Conservation (phyloP, 2,113 vertebrate species). For the Paraplagusia blochii region DNA sequence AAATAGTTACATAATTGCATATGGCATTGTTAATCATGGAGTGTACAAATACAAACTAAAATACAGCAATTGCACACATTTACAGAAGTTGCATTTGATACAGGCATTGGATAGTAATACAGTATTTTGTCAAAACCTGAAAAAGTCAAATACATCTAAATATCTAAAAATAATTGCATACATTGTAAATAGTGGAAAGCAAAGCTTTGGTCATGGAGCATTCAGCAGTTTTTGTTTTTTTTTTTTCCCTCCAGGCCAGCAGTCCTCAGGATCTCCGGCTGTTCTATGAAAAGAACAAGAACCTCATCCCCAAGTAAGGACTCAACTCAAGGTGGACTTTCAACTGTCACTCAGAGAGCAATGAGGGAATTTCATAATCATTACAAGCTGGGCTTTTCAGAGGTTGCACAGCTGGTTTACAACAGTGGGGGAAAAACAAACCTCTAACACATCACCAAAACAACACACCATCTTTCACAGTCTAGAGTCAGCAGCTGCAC, state of each 20-base stretch:
- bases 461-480: background rate
- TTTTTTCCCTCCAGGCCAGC: conserved; percentile 81
- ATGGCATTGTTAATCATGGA: no score
- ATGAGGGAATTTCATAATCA: background rate
- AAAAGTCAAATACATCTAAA: no score
- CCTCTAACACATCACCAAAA: background rate
- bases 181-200: no score
- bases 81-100: no score
- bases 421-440: background rate
- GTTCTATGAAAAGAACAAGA: conserved; percentile 98
- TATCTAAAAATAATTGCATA: no score
- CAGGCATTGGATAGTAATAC: no score
- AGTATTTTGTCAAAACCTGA: no score
- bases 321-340: background rate
- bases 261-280: conserved; percentile 96
- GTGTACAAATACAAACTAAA: no score
- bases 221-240: background rate
- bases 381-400: background rate
- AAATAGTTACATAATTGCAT: no score
- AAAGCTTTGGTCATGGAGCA: background rate
- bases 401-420: background rate
- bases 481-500: no score
- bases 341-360: no score
- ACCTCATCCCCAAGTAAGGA: conserved; percentile 89
- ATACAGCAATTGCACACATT: no score